Percentiles rank a stretch among this genome's conserved stretches.
Evolutionary conservation across 2,797 vertebrate genomes (phyloP).

Genomic region (Sebastes iracundus): DNA sequence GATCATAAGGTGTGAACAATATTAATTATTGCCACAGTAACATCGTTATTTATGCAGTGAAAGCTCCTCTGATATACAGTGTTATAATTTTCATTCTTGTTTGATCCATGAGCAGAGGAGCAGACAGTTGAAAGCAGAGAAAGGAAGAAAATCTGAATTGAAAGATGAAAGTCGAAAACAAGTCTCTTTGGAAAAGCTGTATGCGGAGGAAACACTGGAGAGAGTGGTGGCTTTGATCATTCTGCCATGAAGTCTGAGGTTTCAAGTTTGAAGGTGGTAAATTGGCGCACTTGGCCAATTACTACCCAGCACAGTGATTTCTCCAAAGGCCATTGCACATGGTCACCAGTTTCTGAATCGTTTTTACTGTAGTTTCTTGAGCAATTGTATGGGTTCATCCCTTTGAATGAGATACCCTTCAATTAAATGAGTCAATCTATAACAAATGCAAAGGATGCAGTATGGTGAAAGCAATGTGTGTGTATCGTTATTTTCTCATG

Average conservation of each 20-base stretch:
- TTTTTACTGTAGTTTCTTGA: constrained; percentile 11
- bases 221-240: constrained; percentile 73
- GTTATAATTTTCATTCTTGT: constrained; percentile 47
- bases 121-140: constrained; percentile 60
- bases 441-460: neutral
- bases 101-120: constrained; percentile 47
- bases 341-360: constrained; percentile 21
- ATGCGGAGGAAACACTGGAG: constrained; percentile 65
- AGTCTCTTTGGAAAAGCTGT: constrained; percentile 56
- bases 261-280: constrained; percentile 62
- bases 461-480: neutral
- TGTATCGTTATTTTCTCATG: neutral
- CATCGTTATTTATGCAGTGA: constrained; percentile 62
- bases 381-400: neutral
- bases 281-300: constrained; percentile 64
- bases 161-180: constrained; percentile 77
- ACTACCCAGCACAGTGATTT: constrained; percentile 29
- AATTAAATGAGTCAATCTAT: constrained; percentile 5
- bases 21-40: constrained; percentile 55
- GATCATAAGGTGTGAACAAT: constrained; percentile 24
- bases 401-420: neutral
- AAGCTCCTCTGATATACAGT: constrained; percentile 39
- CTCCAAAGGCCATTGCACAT: constrained; percentile 33
- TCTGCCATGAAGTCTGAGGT: constrained; percentile 63
- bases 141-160: constrained; percentile 52